Base-by-base conservation (phyloP, 1,140 invertebrate genomes). In the Acyrthosiphon pisum region DNA sequence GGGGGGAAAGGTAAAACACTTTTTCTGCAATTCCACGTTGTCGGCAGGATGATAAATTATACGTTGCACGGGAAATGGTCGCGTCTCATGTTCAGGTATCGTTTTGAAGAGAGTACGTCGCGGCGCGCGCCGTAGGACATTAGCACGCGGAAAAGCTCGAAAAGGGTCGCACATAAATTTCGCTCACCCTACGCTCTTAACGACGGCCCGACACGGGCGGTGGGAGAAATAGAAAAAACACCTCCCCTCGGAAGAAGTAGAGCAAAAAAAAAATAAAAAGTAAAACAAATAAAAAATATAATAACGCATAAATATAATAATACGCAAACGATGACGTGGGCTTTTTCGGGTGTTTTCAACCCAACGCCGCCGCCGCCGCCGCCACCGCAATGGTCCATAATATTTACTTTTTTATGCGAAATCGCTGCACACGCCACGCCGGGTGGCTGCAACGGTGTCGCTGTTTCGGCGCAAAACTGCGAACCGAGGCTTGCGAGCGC, bases 151-250 rank as follows among this genome's bases (percentile, higher is more conserved):
- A 56, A 93, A 93, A 68, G 41, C 68, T 86, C 46, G 48, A 84
- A 20, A 53, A 84, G 91, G 91, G 91, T 93, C 81, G 8, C 91
- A 93, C 76, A 93, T 93, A 86, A 93, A 93, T 93, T 93, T 86
- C 37, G 81, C 44, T 22, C 8, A 2, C 44, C 48, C 68, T 6
- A 11, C 48, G 48, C 4, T 81, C 35, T 86, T 93, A 93, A 93
- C 81, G 81, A 93, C 68, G 87, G 22, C 50, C 1, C 35, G 37
- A 50, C 35, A 23, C 0, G 37, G 1, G 37, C 41, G 18, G 11
- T 35, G 18, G 11, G 18, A 37, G 26, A 35, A 50, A 48, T 37
- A 37, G 20, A 37, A 89, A 50, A 44, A 68, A n/a, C 37, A 20
- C 88, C 37, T 60, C 50, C 37, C 11, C 23, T 60, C n/a, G 23